These are phyloP conservation scores for Clanis bilineata DNA, from an alignment of 2,888 invertebrate species.

Conservation along the genomic window DNA sequence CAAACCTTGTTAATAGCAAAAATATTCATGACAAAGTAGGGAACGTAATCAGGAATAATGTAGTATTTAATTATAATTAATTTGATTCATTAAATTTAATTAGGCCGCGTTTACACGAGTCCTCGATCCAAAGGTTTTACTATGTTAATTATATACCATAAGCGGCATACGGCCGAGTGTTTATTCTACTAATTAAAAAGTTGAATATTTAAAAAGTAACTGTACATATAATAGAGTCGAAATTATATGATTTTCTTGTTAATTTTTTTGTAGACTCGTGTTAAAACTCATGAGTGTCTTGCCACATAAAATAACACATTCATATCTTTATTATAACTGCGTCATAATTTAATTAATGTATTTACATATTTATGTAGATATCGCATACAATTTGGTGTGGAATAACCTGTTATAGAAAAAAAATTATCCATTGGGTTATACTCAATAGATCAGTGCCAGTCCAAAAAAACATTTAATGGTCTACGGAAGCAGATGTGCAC, in stretches of 20 bases:
- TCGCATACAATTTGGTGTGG: background rate
- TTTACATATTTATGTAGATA: background rate
- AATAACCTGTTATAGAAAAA: no score
- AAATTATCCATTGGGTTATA: no score
- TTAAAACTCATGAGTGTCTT: background rate
- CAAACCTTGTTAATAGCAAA: background rate
- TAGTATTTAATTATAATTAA: conserved; percentile 12
- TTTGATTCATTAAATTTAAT: conserved; percentile 14
- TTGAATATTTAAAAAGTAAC: conserved; percentile 11
- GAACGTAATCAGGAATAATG: conserved; percentile 9
- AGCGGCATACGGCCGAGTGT: conserved; percentile 4
- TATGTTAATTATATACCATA: conserved; percentile 14
- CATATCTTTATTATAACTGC: background rate
- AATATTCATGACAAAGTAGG: background rate
- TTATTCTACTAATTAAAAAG: conserved; percentile 13
- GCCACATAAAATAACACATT: background rate
- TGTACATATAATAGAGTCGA: conserved; percentile 2
- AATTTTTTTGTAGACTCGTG: background rate
- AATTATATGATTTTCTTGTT: background rate
- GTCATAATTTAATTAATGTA: background rate
- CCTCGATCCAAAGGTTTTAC: conserved; percentile 13
- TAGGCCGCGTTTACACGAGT: conserved; percentile 13
- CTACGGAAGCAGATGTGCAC: no score
- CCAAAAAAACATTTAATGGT: no score
- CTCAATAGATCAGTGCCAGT: no score